Percentiles rank a stretch among this genome's conserved stretches.
These are phyloP conservation scores for Nasonia vitripennis DNA, from an alignment of 1,140 invertebrate species.

Conservation along the genomic window DNA sequence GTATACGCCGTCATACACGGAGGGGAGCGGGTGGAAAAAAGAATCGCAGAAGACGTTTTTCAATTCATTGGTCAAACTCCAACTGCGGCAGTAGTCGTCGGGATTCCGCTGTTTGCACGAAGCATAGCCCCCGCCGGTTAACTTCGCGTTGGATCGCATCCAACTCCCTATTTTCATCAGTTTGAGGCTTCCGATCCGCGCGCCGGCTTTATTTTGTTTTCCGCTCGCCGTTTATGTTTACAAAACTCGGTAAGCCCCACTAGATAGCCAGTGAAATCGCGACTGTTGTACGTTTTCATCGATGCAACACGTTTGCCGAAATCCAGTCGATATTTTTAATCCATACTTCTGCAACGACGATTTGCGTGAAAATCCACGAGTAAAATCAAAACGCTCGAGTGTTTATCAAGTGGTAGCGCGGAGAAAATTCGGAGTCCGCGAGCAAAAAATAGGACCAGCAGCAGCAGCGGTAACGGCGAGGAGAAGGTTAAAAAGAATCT, in stretches of 20 bases:
- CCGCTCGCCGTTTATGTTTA: constrained; percentile 32
- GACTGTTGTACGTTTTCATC: not conserved
- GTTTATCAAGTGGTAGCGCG: not conserved
- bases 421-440: not conserved
- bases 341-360: not conserved
- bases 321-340: not conserved
- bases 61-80: constrained; percentile 45
- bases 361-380: not conserved
- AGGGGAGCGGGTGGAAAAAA: not conserved
- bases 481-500: not conserved
- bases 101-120: constrained; percentile 40
- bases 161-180: constrained; percentile 52
- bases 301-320: not conserved
- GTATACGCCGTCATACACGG: not conserved
- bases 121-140: constrained; percentile 23
- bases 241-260: not conserved
- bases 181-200: constrained; percentile 43
- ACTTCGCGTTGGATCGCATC: constrained; percentile 47
- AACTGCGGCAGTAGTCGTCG: not conserved
- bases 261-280: not conserved
- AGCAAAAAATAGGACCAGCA: not conserved
- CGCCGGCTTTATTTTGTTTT: constrained; percentile 42
- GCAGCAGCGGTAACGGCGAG: not conserved
- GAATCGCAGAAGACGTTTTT: constrained; percentile 30
- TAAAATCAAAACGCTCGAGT: not conserved